Evolutionary conservation across 2,797 vertebrate genomes (phyloP).

Genomic region (Apodemus agrarius): DNA sequence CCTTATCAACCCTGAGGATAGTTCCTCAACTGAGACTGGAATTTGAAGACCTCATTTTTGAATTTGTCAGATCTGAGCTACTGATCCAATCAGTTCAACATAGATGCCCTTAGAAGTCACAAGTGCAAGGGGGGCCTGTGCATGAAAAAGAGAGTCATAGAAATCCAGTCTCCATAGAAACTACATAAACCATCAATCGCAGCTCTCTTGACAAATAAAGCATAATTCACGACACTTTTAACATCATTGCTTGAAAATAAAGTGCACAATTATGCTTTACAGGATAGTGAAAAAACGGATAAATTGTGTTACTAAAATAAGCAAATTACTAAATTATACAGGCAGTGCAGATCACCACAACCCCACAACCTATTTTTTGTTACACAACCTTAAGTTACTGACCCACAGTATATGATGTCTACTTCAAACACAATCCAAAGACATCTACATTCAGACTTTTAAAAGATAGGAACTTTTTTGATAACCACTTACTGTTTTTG

Average conservation of each 20-base stretch:
- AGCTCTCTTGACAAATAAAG: slow-evolving; percentile 1
- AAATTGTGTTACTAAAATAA: slow-evolving; percentile 59
- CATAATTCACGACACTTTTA: slow-evolving; percentile 32
- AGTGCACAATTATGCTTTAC: slow-evolving; percentile 35
- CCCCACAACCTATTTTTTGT: neutral
- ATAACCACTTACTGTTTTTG: slow-evolving; percentile 7
- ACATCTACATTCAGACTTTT: slow-evolving; percentile 38
- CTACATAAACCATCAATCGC: neutral
- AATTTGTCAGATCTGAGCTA: slow-evolving; percentile 8
- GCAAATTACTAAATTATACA: slow-evolving; percentile 62
- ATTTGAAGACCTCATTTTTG: slow-evolving; percentile 41
- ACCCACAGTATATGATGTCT: neutral
- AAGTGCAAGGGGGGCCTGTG: neutral
- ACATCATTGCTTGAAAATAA: slow-evolving; percentile 61
- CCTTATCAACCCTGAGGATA: neutral
- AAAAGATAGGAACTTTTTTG: slow-evolving; percentile 22
- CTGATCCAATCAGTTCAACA: slow-evolving; percentile 10
- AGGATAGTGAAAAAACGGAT: slow-evolving; percentile 36
- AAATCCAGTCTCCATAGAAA: slow-evolving; percentile 60
- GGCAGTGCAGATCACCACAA: neutral
- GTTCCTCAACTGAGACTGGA: slow-evolving; percentile 24
- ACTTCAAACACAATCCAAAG: slow-evolving; percentile 38
- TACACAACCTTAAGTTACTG: slow-evolving; percentile 34
- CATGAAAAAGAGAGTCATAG: slow-evolving; percentile 33
- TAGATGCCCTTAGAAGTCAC: slow-evolving; percentile 29